A percentile compares a stretch with the other conserved stretches of the same genome.
These are phyloP conservation scores for Ophioninae sp. DNA, from an alignment of 2,888 invertebrate genomes.

Conservation along the genomic window DNA sequence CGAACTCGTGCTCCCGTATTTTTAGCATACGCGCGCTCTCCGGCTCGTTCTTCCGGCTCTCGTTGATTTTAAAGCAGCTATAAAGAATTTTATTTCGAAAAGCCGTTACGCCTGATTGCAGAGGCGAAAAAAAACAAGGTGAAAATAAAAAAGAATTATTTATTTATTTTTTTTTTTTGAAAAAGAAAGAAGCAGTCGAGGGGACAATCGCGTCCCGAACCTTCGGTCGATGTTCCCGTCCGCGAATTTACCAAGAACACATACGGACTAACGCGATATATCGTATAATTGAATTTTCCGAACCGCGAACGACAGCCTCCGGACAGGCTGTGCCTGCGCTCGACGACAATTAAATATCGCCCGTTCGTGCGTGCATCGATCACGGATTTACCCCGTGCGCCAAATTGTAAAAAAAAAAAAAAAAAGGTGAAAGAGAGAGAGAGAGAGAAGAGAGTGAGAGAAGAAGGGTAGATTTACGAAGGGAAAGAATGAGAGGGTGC, in stretches of 20 bases:
- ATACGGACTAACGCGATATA: conserved; percentile 9
- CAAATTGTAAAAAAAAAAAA: background rate
- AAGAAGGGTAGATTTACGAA: too few relatives aligned
- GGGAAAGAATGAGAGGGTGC: background rate
- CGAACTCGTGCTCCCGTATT: too few relatives aligned
- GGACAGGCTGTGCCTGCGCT: background rate
- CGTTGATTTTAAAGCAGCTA: conserved; percentile 63
- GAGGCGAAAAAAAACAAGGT: conserved; percentile 14
- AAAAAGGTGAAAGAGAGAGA: too few relatives aligned
- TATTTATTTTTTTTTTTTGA: too few relatives aligned
- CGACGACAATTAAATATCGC: conserved; percentile 29
- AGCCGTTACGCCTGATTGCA: background rate
- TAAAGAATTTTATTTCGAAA: conserved; percentile 14
- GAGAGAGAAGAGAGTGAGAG: too few relatives aligned
- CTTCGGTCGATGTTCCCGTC: too few relatives aligned
- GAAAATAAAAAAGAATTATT: conserved; percentile 19
- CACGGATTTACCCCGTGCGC: conserved; percentile 7
- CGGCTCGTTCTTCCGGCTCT: conserved; percentile 23
- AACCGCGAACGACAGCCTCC: conserved; percentile 23
- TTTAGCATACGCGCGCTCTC: too few relatives aligned
- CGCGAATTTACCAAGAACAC: too few relatives aligned
- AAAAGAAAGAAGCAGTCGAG: background rate
- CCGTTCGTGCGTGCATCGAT: conserved; percentile 8
- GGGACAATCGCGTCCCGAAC: too few relatives aligned
- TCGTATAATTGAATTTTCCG: conserved; percentile 50